Base-by-base conservation (phyloP, 35 echinoderm and acorn worm species). In the Ophioderma brevispina region DNA sequence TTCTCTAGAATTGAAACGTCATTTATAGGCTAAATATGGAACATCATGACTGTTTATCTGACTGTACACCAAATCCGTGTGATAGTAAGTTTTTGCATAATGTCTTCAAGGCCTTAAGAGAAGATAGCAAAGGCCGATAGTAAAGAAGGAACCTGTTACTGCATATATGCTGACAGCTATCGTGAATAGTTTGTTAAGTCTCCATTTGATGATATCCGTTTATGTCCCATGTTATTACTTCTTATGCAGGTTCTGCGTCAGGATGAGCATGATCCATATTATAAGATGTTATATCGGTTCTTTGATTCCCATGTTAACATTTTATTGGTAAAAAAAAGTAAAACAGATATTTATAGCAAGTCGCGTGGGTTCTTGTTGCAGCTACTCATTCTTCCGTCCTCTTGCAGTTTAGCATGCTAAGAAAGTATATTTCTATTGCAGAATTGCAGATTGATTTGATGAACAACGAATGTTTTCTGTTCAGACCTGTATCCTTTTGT, bases 81-180 rank as follows among this genome's bases (percentile, higher is more conserved):
- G 49, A 85, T 55, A 85, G 55, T 33, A 36, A 46, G 32, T 85
- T 85, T 34, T 13, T 85, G 3, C 40, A 36, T 35, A 55, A 59
- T 55, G 35, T 85, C 34, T 0, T 25, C 32, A n/a, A 1, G 33
- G 42, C 5, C 19, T 55, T 59, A 85, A 85, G 34, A 4, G 10
- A 59, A 0, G 13, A 59, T 39, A 13, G 82, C 42, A 34, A 46
- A 33, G n/a, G 21, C 31, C 31, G 3, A 63, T 55, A 35, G 18
- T 59, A 13, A 85, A 85, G 32, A 85, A 85, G 41, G 82, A 85
- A 18, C 59, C 59, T 3, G 36, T 85, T 34, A 85, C 82, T 56
- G 28, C 32, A 13, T 31, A 85, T 1, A 64, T 31, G n/a, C 2
- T 85, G 0, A 55, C 21, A 14, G 50, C 37, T 33, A 46, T 85